Conservation (phyloP, 2,888 invertebrate species). For the Polydrusus tereticollis region DNA sequence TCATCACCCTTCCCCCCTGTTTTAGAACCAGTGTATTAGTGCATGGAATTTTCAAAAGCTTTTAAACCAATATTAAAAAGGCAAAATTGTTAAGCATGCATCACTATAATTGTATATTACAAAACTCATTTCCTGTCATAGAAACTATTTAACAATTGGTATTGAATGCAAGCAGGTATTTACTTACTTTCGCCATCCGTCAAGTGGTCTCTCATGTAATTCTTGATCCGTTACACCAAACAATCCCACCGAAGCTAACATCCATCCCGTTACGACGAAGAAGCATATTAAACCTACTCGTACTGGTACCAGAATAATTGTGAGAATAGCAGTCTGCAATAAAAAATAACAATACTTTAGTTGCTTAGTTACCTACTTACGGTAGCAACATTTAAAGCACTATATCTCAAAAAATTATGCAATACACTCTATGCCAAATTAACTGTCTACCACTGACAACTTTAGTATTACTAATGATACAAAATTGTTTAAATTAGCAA, state of each 20-base stretch:
- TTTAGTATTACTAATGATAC: no score
- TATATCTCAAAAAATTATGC: no score
- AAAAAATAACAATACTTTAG: constrained; percentile 65
- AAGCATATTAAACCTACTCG: constrained; percentile 83
- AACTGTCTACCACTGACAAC: no score
- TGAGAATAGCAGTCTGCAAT: constrained; percentile 88
- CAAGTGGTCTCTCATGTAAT: constrained; percentile 80
- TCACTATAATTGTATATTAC: no score
- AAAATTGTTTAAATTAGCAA: no score
- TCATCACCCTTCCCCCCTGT: no score
- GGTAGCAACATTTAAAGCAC: background rate
- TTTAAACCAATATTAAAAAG: no score
- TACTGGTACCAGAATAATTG: constrained; percentile 86
- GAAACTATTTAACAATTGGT: background rate
- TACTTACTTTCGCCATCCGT: constrained; percentile 92
- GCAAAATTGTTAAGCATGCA: no score
- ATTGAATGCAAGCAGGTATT: background rate
- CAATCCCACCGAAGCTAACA: constrained; percentile 86
- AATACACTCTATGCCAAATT: no score
- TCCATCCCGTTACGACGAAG: constrained; percentile 82
- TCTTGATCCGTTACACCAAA: constrained; percentile 86
- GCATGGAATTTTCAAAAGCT: no score
- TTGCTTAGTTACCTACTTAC: background rate
- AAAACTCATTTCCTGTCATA: background rate
- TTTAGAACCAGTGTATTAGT: no score